Evolutionary conservation across 2,113 vertebrate genomes (phyloP).

Genomic region (Channa maculata): DNA sequence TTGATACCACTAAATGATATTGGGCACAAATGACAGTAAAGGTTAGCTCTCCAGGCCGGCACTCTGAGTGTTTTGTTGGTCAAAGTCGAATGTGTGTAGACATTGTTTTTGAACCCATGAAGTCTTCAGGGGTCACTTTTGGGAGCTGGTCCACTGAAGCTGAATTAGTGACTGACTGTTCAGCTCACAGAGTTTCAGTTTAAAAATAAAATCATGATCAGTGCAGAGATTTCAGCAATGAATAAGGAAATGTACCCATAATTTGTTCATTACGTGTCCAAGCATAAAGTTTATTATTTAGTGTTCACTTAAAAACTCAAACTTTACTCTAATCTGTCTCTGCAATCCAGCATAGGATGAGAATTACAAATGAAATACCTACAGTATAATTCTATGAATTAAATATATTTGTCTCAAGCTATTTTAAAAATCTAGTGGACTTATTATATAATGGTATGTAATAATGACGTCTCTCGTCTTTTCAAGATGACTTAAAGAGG

Average conservation of each 20-base stretch:
- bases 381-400: not conserved
- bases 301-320: not conserved
- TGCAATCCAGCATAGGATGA: not conserved
- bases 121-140: not conserved
- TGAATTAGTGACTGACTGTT: slow-evolving; percentile 1
- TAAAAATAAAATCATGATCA: not conserved
- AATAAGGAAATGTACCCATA: not conserved
- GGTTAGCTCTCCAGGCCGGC: not conserved
- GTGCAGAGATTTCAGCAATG: not conserved
- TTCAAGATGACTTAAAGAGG: not conserved
- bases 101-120: not conserved
- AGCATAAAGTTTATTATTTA: not conserved
- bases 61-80: slow-evolving; percentile 2
- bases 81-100: not conserved
- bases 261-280: not conserved
- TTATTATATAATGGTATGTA: too few species aligned
- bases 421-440: too few species aligned
- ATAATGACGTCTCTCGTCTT: too few species aligned
- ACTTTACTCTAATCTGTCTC: not conserved
- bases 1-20: not conserved
- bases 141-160: not conserved
- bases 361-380: not conserved
- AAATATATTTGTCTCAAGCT: not conserved
- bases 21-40: not conserved
- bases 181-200: slow-evolving; percentile 6